Base-by-base conservation (phyloP, 30 jellyfish, hydroid and myxozoan species). In the Mastigias papua region DNA sequence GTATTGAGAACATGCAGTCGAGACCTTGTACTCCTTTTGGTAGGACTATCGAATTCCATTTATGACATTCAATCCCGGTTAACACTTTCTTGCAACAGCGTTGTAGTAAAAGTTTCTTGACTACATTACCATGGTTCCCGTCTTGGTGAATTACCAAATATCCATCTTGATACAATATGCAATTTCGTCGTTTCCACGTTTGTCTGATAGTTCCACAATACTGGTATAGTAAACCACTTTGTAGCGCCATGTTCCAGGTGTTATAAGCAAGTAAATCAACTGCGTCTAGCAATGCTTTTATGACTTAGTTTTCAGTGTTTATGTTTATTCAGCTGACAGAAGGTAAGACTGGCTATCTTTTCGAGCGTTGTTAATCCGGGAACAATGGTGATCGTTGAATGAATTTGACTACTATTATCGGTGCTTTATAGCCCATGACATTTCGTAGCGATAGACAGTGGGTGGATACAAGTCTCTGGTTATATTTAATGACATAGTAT, bases 21-120 rank as follows among this genome's bases (percentile, higher is more conserved):
- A 79, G 90, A 0, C 63, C 90, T 79, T 62, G 57, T 15, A 64
- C 90, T 60, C 79, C 90, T n/a, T 79, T 79, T 8, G 90, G 90
- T 73, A 79, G 57, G 63, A 35, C 73, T 28, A 79, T 64, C 37
- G 90, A 62, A 57, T 79, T n/a, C 90, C 90, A 79, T 61, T 34
- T 79, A 78, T 79, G 65, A 37, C 90, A 50, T 46, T 79, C 90
- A 19, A 57, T 50, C 31, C 90, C 90, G 1, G 90, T 61, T 15
- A 30, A 46, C 17, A 79, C 26, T 66, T 66, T 64, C 69, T 79
- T 79, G 81, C 80, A 62, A 29, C 28, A 51, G 11, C 57, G 34
- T 46, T 65, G 19, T 51, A 79, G 31, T 33, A 32, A 20, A 64
- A 79, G 30, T 31, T 73, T 73, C 21, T 79, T 64, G 57, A 28